Conservation (phyloP, 2,113 vertebrate genomes). For the Lonchura striata region DNA sequence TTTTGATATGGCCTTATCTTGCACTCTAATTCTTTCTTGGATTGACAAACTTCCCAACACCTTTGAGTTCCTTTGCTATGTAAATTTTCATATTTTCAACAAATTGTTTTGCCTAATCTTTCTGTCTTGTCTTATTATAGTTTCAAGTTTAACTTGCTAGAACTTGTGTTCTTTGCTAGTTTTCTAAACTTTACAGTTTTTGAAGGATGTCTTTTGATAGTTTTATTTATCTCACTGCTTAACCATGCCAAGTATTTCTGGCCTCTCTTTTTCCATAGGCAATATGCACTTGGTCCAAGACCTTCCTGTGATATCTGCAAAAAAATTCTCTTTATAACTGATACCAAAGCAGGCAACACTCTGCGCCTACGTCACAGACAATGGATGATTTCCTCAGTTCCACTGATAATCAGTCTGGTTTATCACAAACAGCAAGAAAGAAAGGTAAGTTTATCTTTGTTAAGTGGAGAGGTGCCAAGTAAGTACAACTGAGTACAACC, state of each 20-base stretch:
- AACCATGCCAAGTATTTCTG: conserved; percentile 29
- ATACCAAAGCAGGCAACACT: not conserved
- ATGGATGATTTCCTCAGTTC: not conserved
- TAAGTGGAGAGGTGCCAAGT: not conserved
- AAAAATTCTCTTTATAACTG: not conserved
- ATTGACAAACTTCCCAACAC: not conserved
- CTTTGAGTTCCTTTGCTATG: not conserved
- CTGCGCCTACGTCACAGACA: accelerated
- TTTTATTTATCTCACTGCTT: conserved; percentile 16
- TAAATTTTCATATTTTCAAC: not conserved
- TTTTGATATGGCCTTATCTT: not conserved
- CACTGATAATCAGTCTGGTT: not conserved
- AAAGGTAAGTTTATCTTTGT: not conserved
- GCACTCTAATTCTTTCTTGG: not conserved
- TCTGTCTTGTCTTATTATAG: not conserved
- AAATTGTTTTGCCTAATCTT: not conserved
- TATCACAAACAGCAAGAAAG: not conserved
- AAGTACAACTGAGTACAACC: not conserved
- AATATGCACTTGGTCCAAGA: not conserved
- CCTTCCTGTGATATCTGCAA: not conserved
- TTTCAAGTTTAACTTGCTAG: conserved; percentile 11
- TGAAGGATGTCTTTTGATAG: conserved; percentile 12
- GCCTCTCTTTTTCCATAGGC: not conserved
- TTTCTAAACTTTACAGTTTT: conserved; percentile 11
- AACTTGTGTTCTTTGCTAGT: not conserved